phyloP scores from a whole-genome alignment of 2,797 vertebrate species.

The Dromococcyx pavoninus region DNA sequence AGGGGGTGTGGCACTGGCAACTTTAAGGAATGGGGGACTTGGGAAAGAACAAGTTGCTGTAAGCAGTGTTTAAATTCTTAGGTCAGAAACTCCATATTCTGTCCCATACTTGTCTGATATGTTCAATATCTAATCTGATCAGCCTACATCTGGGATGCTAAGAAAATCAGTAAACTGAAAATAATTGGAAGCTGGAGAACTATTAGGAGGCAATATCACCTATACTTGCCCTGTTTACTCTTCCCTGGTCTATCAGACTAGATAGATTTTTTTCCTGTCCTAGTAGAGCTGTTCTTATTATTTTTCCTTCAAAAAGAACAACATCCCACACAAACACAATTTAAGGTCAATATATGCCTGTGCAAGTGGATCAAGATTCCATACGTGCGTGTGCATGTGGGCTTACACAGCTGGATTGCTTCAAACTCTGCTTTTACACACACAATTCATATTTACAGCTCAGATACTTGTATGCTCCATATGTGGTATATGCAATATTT shows the following conservation, averaged over 20 bases:
- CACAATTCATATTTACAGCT: not conserved
- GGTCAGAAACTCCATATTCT: not conserved
- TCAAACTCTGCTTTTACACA: not conserved
- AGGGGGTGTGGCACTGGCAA: not conserved
- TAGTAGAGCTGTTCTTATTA: not conserved
- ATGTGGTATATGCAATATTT: not conserved
- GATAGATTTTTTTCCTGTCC: not conserved
- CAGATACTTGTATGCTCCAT: not conserved
- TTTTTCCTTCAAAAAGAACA: not conserved
- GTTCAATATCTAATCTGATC: not conserved
- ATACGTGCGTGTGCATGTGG: not conserved
- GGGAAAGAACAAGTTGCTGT: not conserved
- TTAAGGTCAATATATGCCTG: not conserved
- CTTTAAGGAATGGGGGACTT: not conserved
- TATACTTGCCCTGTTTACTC: not conserved
- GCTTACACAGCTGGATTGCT: not conserved
- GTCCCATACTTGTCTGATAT: not conserved
- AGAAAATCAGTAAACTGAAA: conserved; percentile 6
- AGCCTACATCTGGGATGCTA: not conserved
- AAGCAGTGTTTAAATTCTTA: not conserved
- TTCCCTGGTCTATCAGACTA: not conserved
- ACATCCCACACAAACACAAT: not conserved
- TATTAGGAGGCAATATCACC: not conserved
- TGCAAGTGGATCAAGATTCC: not conserved
- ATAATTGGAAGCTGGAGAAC: conserved; percentile 1